Evolutionary conservation across 2,888 invertebrate species (phyloP).

Genomic region (Eristalinus sepulchralis): DNA sequence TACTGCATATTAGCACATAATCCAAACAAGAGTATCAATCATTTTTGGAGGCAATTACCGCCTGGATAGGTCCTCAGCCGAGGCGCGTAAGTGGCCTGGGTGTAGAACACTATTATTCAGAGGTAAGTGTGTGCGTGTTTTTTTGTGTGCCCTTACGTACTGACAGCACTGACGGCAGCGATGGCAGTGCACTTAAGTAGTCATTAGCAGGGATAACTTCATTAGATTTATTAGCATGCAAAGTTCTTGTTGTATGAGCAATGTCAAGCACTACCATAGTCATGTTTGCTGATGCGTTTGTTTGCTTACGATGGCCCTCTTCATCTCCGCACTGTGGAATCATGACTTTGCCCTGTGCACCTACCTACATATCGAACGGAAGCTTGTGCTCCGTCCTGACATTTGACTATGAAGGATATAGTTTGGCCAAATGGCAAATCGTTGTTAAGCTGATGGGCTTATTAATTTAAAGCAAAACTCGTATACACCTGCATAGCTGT

Average conservation of each 20-base stretch:
- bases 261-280: slow-evolving; percentile 38
- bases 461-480: slow-evolving; percentile 25
- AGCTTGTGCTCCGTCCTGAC: slow-evolving; percentile 16
- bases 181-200: slow-evolving; percentile 52
- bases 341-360: not conserved
- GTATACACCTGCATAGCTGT: not conserved
- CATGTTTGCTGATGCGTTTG: slow-evolving; percentile 54
- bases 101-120: slow-evolving; percentile 34
- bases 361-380: not conserved
- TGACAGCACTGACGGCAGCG: slow-evolving; percentile 27
- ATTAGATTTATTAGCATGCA: slow-evolving; percentile 64
- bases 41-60: slow-evolving; percentile 52
- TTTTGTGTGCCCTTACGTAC: slow-evolving; percentile 47
- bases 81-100: not conserved
- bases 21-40: slow-evolving; percentile 49
- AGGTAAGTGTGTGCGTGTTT: slow-evolving; percentile 12
- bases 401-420: slow-evolving; percentile 32
- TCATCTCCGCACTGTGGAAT: not conserved
- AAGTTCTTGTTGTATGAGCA: slow-evolving; percentile 43
- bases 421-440: slow-evolving; percentile 41
- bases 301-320: slow-evolving; percentile 31
- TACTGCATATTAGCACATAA: slow-evolving; percentile 12
- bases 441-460: slow-evolving; percentile 44
- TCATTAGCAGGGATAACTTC: slow-evolving; percentile 67
- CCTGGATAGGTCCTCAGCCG: slow-evolving; percentile 14